Evolutionary conservation across 1,140 invertebrate species (phyloP), one percentile per base, ranked within the genome.

Genomic region (Orussus abietinus): DNA sequence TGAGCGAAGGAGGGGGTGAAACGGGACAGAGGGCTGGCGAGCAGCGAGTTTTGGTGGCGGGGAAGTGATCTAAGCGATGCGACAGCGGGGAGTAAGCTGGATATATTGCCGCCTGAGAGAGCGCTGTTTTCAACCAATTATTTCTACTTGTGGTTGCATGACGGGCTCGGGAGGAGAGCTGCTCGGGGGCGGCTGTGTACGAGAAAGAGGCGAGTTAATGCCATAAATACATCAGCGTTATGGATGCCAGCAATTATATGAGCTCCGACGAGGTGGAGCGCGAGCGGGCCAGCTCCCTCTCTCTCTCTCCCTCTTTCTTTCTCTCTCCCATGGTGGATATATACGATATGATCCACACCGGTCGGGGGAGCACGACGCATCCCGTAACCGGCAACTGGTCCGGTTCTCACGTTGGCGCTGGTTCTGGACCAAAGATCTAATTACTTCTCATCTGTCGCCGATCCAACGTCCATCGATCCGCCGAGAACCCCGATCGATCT

Each of bases 221-320:
- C 62, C 64, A 69, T 70, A 72, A 70, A 72, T 70, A 69, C 59
- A 72, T 72, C 66, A 70, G 62, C 59, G 65, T 70, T 72, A 72
- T 70, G 66, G 67, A 72, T 70, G 67, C 69, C 65, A 70, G 69
- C 66, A 72, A 72, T 72, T 72, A 72, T 69, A 68, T 61, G 66
- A 65, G 64, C 54, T 47, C 53, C 46, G 60, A 66, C 59, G 62
- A 67, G 65, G 59, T 66, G 59, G 62, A 69, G 65, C 58, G 57
- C 52, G n/a, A n/a, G n/a, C n/a, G n/a, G n/a, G n/a, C n/a, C n/a
- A n/a, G n/a, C n/a, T n/a, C n/a, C n/a, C n/a, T n/a, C n/a, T n/a
- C n/a, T n/a, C n/a, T n/a, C n/a, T n/a, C n/a, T n/a, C n/a, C n/a
- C n/a, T n/a, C n/a, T n/a, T n/a, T n/a, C n/a, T n/a, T n/a, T n/a